These are phyloP conservation scores for Heterochromis multidens DNA, from an alignment of 2,113 vertebrate genomes.

Conservation along the genomic window DNA sequence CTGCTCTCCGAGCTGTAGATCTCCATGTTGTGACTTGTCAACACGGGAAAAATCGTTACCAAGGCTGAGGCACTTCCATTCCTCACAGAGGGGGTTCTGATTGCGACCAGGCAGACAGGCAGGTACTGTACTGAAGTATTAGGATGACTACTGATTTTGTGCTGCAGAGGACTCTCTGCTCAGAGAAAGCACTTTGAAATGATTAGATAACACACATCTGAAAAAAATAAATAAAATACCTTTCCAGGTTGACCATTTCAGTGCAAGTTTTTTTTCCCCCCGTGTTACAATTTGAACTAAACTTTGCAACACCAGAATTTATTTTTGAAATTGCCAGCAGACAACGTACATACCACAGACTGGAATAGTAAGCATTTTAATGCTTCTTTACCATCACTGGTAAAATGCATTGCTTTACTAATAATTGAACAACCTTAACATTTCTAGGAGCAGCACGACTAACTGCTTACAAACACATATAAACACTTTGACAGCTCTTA, in stretches of 20 bases:
- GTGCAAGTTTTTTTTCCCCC: neutral
- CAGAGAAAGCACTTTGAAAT: slow-evolving; percentile 4
- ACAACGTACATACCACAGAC: neutral
- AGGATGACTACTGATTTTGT: slow-evolving; percentile 9
- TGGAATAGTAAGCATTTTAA: neutral
- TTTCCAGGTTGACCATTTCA: neutral
- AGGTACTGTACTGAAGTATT: slow-evolving; percentile 53
- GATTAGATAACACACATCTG: slow-evolving; percentile 3
- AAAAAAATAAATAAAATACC: neutral
- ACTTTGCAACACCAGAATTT: neutral
- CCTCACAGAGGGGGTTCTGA: slow-evolving; percentile 62
- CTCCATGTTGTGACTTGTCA: slow-evolving; percentile 81
- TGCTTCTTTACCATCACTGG: neutral
- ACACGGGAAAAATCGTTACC: slow-evolving; percentile 77
- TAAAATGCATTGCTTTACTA: neutral
- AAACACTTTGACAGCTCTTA: neutral
- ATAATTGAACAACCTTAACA: neutral
- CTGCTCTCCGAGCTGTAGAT: slow-evolving; percentile 78
- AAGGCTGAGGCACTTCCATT: slow-evolving; percentile 72
- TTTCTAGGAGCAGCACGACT: neutral
- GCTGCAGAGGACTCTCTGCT: slow-evolving; percentile 4
- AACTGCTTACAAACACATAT: neutral
- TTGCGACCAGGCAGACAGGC: slow-evolving; percentile 59
- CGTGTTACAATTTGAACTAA: neutral
- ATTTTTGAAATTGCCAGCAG: neutral